Base-by-base conservation (phyloP, 2,888 invertebrate species). In the Parelbella ahira region DNA sequence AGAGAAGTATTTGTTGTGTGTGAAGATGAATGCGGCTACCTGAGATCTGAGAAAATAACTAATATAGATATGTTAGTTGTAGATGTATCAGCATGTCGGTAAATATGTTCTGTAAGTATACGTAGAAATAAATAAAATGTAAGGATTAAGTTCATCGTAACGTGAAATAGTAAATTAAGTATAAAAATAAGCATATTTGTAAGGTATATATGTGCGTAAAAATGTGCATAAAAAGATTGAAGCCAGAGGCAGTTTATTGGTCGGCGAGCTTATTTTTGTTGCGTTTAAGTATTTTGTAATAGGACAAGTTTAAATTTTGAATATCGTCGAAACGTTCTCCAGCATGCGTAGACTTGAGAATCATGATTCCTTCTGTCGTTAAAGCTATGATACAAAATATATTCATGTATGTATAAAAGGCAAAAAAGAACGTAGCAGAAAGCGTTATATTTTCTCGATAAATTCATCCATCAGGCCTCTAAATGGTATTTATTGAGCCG, bases 401-500 rank as follows among this genome's bases (percentile, higher is more conserved):
- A 60, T 63, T n/a, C n/a, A n/a, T n/a, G 53, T 56, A 61, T 54
- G 34, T 41, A 27, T 25, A 41, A 41, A 21, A 68, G 66, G 71
- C 72, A 75, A 76, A 73, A 55, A 63, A 75, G 64, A 70, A 65
- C 65, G 63, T 63, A 72, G 69, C 73, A 63, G 15, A 58, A 82
- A 81, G 81, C 81, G 61, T 60, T 55, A 56, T 65, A 63, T 55
- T 52, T 50, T 56, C 50, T 60, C 59, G 44, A 41, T 59, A 41
- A 53, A 65, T 42, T 2, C 58, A 55, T 60, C 52, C 50, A 55
- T 58, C 60, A 77, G 76, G 74, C 77, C 68, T 69, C 78, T 80
- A 81, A 71, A 76, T 74, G 66, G 54, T 64, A 60, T 61, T 59
- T 58, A 74, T 80, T 84, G 83, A 87, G 84, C 83, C 84, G 79